Percentiles rank a stretch among this genome's conserved stretches.
phyloP scores from a whole-genome alignment of 2,888 invertebrate genomes.

The Nomada ruficornis region DNA sequence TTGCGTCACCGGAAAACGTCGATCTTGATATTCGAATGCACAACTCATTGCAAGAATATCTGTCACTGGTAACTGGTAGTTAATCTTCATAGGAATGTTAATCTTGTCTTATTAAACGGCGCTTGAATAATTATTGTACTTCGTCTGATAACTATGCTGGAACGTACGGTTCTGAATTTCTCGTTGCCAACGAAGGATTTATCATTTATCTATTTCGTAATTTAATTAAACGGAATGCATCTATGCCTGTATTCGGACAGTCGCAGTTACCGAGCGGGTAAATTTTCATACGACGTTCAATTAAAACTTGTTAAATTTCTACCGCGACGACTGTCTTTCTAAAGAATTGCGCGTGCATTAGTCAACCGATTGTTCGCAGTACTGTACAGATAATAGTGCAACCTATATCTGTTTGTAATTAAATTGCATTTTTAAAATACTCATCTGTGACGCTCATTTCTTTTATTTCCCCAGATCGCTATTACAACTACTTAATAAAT shows the following conservation, averaged over 20 bases:
- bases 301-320: conserved; percentile 62
- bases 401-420: background rate
- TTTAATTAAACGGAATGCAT: conserved; percentile 16
- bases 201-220: conserved; percentile 3
- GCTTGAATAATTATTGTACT: background rate
- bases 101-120: conserved; percentile 5
- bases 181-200: background rate
- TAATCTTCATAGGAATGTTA: background rate
- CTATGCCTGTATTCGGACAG: conserved; percentile 4
- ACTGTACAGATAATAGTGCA: background rate
- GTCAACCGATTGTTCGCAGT: background rate
- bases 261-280: conserved; percentile 34
- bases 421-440: too few species aligned
- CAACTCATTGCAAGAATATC: background rate
- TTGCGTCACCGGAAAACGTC: conserved; percentile 15
- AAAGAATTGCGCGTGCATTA: background rate
- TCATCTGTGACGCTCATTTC: too few species aligned
- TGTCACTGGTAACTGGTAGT: background rate
- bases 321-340: conserved; percentile 11
- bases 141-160: background rate
- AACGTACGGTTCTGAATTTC: background rate
- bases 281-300: conserved; percentile 70
- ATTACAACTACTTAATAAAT: too few species aligned
- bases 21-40: background rate
- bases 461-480: too few species aligned